Evolutionary conservation across 2,113 vertebrate species (phyloP), one percentile per base, ranked within the genome.

Genomic region (Limnothrissa miodon): DNA sequence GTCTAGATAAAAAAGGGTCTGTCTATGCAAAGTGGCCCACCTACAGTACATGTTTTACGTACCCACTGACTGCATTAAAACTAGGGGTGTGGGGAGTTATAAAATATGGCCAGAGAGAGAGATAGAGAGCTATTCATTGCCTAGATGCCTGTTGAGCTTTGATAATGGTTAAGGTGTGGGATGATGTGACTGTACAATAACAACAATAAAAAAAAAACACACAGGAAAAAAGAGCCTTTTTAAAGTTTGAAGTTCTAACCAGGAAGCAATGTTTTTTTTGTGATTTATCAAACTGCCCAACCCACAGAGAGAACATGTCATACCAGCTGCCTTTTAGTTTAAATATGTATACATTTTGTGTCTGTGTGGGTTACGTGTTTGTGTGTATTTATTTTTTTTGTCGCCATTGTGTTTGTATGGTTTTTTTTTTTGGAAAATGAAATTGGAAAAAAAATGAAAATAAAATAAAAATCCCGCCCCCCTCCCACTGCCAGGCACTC

Each of bases 291-390:
- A 91, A 95, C 95, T 89, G 93, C 95, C 94, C 94, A 93, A 93
- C 93, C 93, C 93, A 94, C 91, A 91, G 93, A 94, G 94, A 96
- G 95, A 94, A 92, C 92, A 90, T 94, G 94, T 95, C 95, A 95
- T 94, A 94, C 96, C 96, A 97, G 96, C 97, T 97, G 97, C 96
- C 96, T 96, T 96, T 96, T 74, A 92, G 94, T 96, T 94, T 93
- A 93, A 93, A n/a, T n/a, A n/a, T n/a, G 90, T 89, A 91, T 88
- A 89, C 86, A 89, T 87, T 91, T 92, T 78, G 66, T 74, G 66
- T 74, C 21, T 23, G 51, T 56, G 21, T 56, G 46, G 46, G 46
- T 48, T 48, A 29, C 36, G 66, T 74, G 66, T 83, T 56, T 74
- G 78, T 78, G 79, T 86, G 89, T 90, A 87, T 88, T 83, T 17